Percentiles rank a stretch among this genome's conserved stretches.
phyloP scores from a whole-genome alignment of 2,797 vertebrate genomes.

The Myotis planiceps region DNA sequence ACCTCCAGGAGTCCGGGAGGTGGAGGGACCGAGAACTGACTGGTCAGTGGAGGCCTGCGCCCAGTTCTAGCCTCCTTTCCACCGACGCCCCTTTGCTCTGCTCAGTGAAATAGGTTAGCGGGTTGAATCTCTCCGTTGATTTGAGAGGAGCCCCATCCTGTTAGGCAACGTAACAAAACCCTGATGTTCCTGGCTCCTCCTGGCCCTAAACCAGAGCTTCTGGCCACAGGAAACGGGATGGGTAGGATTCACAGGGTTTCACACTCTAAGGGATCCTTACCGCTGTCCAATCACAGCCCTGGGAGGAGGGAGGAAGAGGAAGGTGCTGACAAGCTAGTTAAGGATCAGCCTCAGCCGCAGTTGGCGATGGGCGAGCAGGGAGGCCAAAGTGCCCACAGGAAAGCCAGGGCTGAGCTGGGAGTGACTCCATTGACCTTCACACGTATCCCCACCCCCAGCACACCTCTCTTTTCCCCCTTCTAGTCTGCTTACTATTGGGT shows the following conservation, averaged over 20 bases:
- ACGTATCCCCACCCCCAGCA: fast-evolving
- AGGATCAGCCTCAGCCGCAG: not conserved
- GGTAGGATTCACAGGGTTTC: not conserved
- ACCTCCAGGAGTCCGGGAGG: not conserved
- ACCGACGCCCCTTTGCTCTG: not conserved
- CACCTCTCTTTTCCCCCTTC: not conserved
- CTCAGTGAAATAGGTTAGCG: no score
- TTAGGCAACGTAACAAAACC: not conserved
- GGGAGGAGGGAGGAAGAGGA: not conserved
- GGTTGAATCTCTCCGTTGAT: fast-evolving
- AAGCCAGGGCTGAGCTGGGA: not conserved
- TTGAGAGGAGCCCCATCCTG: not conserved
- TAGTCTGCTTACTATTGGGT: not conserved
- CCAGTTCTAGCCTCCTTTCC: not conserved
- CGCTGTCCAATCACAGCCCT: not conserved
- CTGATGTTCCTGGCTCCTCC: not conserved
- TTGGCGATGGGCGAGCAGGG: not conserved
- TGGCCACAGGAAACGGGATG: not conserved
- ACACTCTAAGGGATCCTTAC: not conserved
- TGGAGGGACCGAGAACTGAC: not conserved
- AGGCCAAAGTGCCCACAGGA: no score
- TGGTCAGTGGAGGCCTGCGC: not conserved
- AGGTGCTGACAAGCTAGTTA: not conserved
- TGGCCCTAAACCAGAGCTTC: not conserved
- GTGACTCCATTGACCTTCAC: not conserved